Base-by-base conservation (phyloP, 2,797 vertebrate genomes). In the Cynodonichthys magdalenae region DNA sequence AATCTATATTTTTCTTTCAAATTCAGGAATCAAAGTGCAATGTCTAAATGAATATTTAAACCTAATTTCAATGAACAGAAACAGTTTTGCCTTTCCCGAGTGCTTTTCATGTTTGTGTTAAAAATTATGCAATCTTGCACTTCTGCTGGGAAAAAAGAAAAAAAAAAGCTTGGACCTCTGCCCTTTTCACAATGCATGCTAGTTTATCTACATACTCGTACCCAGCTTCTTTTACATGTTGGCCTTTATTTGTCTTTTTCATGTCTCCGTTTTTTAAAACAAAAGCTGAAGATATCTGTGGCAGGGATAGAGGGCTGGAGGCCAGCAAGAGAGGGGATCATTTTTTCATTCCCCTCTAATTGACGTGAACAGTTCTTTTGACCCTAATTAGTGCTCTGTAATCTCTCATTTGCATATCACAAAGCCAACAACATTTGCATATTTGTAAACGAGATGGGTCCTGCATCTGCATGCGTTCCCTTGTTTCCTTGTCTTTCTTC, bases 371-470 rank as follows among this genome's bases (percentile, higher is more conserved):
- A 93, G 89, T 93, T 95, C 94, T 94, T 95, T 96, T 96, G 95
- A 96, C 95, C 96, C 95, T 96, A 95, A 97, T 96, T 96, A 96
- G 95, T 82, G 86, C 92, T 93, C 93, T 95, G 93, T 95, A 95
- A 94, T 96, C 93, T 94, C 91, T 89, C 89, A 95, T 95, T 96
- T 96, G 93, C 94, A 95, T 96, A 95, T 94, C 94, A 96, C 94
- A 96, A 95, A 95, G 94, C 93, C 93, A 93, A 91, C 87, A 86
- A 75, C 85, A 96, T 96, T 95, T 95, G 94, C 95, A 95, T 96
- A 95, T 94, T 95, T 95, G 93, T 95, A 95, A 96, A 95, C 91
- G 93, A 96, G 94, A 93, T 92, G 87, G 89, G 90, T 87, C 84
- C 89, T 91, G 90, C 90, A 90, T 94, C 93, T 93, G 93, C 91